Evolutionary conservation across 2,888 invertebrate species (phyloP).

Genomic region (Hirtodrosophila alboralis): DNA sequence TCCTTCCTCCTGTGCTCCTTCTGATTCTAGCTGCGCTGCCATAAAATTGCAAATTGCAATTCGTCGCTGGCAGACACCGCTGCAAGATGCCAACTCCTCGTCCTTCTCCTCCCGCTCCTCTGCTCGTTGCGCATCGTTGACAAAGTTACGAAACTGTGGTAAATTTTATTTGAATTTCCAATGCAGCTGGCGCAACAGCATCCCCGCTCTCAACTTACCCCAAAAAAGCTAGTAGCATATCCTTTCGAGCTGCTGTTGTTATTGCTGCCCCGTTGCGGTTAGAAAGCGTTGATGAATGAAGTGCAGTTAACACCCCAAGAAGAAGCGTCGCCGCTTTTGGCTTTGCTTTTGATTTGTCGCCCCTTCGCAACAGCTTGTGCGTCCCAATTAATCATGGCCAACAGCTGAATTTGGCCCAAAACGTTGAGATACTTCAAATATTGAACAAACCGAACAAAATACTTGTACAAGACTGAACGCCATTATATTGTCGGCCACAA

Average conservation of each 20-base stretch:
- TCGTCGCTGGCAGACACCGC: conserved; percentile 54
- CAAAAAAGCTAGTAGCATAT: conserved; percentile 2
- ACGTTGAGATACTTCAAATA: conserved; percentile 12
- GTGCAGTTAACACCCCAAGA: conserved; percentile 78
- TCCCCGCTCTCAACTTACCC: neutral
- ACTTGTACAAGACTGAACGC: conserved; percentile 13
- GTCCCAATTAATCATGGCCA: conserved; percentile 70
- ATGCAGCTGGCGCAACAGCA: conserved; percentile 52
- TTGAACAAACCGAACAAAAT: conserved; percentile 17
- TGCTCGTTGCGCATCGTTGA: conserved; percentile 76
- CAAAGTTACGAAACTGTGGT: conserved; percentile 77
- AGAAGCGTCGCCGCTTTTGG: conserved; percentile 48
- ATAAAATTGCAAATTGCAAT: conserved; percentile 81
- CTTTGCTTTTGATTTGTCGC: conserved; percentile 58
- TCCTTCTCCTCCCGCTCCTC: too few relatives aligned
- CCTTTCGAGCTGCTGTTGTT: conserved; percentile 20
- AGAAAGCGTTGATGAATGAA: conserved; percentile 78
- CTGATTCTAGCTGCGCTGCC: conserved; percentile 63
- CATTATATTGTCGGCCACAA: conserved; percentile 37
- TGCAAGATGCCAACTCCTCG: conserved; percentile 32
- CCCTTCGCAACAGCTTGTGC: conserved; percentile 37
- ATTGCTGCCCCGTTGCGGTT: conserved; percentile 63
- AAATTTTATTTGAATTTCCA: conserved; percentile 78
- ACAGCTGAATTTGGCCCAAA: conserved; percentile 30
- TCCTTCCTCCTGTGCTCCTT: conserved; percentile 21